Evolutionary conservation across 2,888 invertebrate genomes (phyloP).

Genomic region (Timema cristinae): DNA sequence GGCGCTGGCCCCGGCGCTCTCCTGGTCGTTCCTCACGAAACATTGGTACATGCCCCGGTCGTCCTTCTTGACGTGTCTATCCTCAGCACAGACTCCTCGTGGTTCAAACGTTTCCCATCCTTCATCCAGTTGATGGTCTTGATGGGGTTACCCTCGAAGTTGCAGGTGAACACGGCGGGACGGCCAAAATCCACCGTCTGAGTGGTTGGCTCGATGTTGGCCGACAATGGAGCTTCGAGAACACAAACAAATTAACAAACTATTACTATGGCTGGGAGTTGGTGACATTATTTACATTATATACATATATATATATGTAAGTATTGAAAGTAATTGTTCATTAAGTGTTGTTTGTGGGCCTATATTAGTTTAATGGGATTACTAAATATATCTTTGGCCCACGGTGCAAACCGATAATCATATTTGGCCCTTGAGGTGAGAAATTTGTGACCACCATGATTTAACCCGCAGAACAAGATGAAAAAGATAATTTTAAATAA

Average conservation of each 20-base stretch:
- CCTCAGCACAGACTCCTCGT: conserved; percentile 74
- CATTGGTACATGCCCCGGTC: conserved; percentile 98
- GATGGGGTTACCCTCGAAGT: conserved; percentile 85
- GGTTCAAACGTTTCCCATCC: conserved; percentile 81
- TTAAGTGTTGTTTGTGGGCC: too few species aligned
- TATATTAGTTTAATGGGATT: too few species aligned
- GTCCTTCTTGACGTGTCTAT: conserved; percentile 87
- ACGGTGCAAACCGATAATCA: too few species aligned
- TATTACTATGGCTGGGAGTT: background rate
- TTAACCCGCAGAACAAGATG: background rate
- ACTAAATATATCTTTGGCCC: too few species aligned
- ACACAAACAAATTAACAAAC: conserved; percentile 17
- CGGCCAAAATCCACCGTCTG: conserved; percentile 93
- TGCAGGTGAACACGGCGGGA: conserved; percentile 88
- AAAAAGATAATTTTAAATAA: too few species aligned
- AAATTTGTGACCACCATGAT: background rate
- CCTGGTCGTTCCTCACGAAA: conserved; percentile 87
- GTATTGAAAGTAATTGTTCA: too few species aligned
- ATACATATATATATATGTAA: background rate
- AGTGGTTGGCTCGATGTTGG: conserved; percentile 82
- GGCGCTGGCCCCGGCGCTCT: conserved; percentile 88
- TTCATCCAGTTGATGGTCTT: conserved; percentile 90
- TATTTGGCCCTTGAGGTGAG: too few species aligned
- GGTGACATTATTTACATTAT: background rate
- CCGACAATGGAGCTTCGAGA: conserved; percentile 70